Evolutionary conservation across 2,797 vertebrate species (phyloP), one percentile per base, ranked within the genome.

Genomic region (Phoeniculus purpureus): DNA sequence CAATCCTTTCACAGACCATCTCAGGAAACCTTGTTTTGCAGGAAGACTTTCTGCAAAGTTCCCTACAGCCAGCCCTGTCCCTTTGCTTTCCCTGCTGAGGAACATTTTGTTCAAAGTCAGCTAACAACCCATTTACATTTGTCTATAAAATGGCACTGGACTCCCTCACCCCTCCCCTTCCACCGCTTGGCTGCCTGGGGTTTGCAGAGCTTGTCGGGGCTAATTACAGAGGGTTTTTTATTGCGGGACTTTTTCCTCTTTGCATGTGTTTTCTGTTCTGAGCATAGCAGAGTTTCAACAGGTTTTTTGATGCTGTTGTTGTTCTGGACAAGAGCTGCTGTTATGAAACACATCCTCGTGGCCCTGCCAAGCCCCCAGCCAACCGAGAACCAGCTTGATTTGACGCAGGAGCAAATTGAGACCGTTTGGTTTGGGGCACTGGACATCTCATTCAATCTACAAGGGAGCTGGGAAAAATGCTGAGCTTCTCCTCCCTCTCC

Each of bases 341-440:
- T 87, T 95, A 71, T 76, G 92, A 95, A 94, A 94, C 1, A 1
- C 87, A 82, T 85, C 87, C 67, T 85, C 37, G 3, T 1, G 7
- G 80, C 48, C 71, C 78, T 45, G 13, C 82, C 87, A 52, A 85
- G 62, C 72, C 45, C 68, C 50, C 60, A 54, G 84, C 68, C 61
- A 32, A 32, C 26, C 16, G 50, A 80, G 66, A 93, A 75, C 52
- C 87, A 81, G 79, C 86, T 89, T 66, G 19, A 60, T 74, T 50
- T 91, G 90, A 95, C 27, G 52, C 76, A 94, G 93, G 61, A 96
- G 68, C 81, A 94, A 95, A 95, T 90, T 87, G 88, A 88, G 81
- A 92, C 91, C 95, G 88, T 81, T 94, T 74, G 93, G 68, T 80
- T 40, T 68, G 67, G 70, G 74, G n/a, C 84, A 85, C 92, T 74